Evolutionary conservation across 2,797 vertebrate genomes (phyloP), one percentile per base, ranked within the genome.

Genomic region (Gambusia yucatana): DNA sequence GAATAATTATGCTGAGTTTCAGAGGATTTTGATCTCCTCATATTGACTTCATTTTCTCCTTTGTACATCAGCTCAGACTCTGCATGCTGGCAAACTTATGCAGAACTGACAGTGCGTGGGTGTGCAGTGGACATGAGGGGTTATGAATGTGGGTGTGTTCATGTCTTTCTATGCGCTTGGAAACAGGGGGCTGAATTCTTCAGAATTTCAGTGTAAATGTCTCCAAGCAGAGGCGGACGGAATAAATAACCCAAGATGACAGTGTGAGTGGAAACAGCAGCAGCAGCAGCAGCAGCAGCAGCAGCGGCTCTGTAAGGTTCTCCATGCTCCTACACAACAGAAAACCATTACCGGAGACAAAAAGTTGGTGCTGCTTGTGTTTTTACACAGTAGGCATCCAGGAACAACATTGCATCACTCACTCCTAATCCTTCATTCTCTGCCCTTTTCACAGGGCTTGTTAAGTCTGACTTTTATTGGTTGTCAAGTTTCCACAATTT

Each of bases 1-100:
- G 67, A 81, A 82, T 22, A 61, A 7, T 79, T 47, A 48, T 83
- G 83, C 82, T 1, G n/a, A 78, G 76, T n/a, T 57, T 36, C 80
- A 59, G 43, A 59, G 48, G 8, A 70, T 77, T 85, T 17, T 77
- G 63, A 63, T 84, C 59, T 16, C 46, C 73, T 80, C 65, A 79
- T 77, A 82, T 44, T 74, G 36, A 83, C 43, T 80, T 77, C 20
- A 86, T 84, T 80, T 84, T 80, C 61, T 82, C 22, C 67, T 79
- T 82, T 72, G 74, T 77, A 78, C 20, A 59, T 77, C 73, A 78
- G 77, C 71, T 86, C 77, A 4, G 41, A 22, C 10, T 33, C 30
- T 80, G 46, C 72, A 63, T 77, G 61, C 87, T 86, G 84, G 80
- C 79, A 72, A 71, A 76, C n/a, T n/a, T n/a, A n/a, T n/a, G n/a